Evolutionary conservation across 2,888 invertebrate species (phyloP), one percentile per base, ranked within the genome.

Genomic region (Xylocampa areola): DNA sequence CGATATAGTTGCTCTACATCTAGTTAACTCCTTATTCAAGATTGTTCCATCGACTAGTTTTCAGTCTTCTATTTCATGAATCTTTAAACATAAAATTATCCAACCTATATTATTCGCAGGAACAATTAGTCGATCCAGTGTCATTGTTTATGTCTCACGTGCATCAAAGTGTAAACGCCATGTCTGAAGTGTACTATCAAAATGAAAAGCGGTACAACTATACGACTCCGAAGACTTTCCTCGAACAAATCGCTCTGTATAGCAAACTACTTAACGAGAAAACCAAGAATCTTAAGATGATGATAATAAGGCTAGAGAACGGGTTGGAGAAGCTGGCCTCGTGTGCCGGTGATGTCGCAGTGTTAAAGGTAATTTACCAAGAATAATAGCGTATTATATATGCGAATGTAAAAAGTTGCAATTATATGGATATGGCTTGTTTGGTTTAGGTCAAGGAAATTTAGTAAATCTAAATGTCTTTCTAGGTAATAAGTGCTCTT

Each of bases 181-280:
- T 98, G 94, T 98, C 98, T 0, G 94, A 95, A 2, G 86, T 95
- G 4, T 99, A 98, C 88, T 94, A 97, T 65, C 93, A 95, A 70
- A 98, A 98, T 82, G 98, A 99, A 76, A 96, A 96, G 32, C 95
- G 98, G 3, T 98, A 98, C 89, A 99, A 99, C 88, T 99, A 99
- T 87, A 99, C 99, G 0, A 99, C 99, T 0, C 99, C 99, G 0
- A 99, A 99, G 92, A 97, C 98, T 0, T 99, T 98, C 91, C 91
- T 99, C 39, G 99, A 99, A 84, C 97, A 98, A 83, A 98, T 99
- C 57, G 95, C 96, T 8, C 92, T 99, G 4, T 99, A 96, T 80
- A 92, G 95, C 0, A 97, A 97, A 81, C 87, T 97, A 4, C 85
- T 97, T 17, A 94, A 87, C 14, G 96, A 95, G 67, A 97, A 97